Evolutionary conservation across 2,888 invertebrate species (phyloP).

Genomic region (Platycheirus albimanus): DNA sequence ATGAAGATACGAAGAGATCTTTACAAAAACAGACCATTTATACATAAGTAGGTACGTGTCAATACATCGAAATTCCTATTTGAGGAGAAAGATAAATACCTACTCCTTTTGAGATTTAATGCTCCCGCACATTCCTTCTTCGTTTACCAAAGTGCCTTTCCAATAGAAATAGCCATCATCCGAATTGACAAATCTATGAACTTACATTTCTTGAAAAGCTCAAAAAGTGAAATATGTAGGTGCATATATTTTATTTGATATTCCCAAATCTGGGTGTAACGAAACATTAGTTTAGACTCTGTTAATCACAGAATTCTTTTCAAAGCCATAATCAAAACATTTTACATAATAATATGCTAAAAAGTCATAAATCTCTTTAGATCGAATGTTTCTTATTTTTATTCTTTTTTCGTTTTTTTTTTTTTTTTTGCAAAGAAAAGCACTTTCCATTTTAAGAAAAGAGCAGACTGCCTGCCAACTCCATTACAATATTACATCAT

Average conservation of each 20-base stretch:
- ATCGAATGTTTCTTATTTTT: constrained; percentile 45
- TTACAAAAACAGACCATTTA: too few relatives aligned
- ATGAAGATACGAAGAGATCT: too few relatives aligned
- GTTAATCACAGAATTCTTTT: constrained; percentile 3
- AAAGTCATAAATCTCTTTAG: constrained; percentile 61
- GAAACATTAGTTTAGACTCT: constrained; percentile 8
- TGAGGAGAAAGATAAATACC: too few relatives aligned
- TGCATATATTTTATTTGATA: constrained; percentile 1
- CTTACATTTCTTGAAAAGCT: too few relatives aligned
- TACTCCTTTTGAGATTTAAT: too few relatives aligned
- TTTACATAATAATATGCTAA: constrained; percentile 2
- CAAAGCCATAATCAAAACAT: constrained; percentile 19
- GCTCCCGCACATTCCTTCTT: too few relatives aligned
- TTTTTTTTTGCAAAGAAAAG: constrained; percentile 4
- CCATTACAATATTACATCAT: constrained; percentile 11
- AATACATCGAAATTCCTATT: too few relatives aligned
- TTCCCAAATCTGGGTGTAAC: neutral
- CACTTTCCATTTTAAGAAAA: constrained; percentile 36
- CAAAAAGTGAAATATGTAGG: too few relatives aligned
- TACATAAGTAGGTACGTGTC: too few relatives aligned
- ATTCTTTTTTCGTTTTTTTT: constrained; percentile 23
- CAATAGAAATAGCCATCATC: too few relatives aligned
- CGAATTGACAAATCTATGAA: too few relatives aligned
- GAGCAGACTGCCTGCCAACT: constrained; percentile 27
- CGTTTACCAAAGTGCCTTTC: too few relatives aligned